Base-by-base conservation (phyloP, 2,888 invertebrate species). In the Ceramica pisi region DNA sequence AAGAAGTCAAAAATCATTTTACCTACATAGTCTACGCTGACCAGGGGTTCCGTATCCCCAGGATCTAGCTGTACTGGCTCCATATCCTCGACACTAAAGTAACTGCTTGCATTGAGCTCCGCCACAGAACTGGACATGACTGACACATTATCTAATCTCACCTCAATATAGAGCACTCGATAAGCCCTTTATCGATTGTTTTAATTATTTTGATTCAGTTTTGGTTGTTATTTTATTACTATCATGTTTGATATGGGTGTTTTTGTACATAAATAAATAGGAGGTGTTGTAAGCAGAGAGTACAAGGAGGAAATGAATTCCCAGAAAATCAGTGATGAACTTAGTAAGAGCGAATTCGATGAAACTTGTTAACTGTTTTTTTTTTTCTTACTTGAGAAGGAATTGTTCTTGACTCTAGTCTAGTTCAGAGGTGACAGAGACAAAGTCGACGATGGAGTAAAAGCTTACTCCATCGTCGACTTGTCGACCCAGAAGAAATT, bases 21-120 rank as follows among this genome's bases (percentile, higher is more conserved):
- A 92, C 92, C 92, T 90, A 93, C 91, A 90, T 90, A 79, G 35
- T 80, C 85, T 57, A 70, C 67, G 69, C 69, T 71, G 41, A 92
- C 81, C 19, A 93, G 85, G 7, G 91, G 90, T 67, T 89, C 90
- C 0, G 82, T 87, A 38, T 92, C 92, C 31, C 66, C 87, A 68
- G 70, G 77, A 35, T 79, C 87, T 66, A 72, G 73, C 38, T 78
- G 86, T 26, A 77, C 63, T 23, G 81, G 55, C 31, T 81, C 73
- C 85, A 86, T 86, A 19, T 62, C 55, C 51, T 73, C 51, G 26
- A 57, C 35, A 51, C 68, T 62, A 62, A 69, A 68, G 35, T 48
- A 71, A 81, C 68, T 78, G 70, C 67, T 67, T 64, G 63, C 74
- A 80, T 63, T 72, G 72, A 80, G 66, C 59, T 66, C 71, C 70